Conservation (phyloP, 2,888 invertebrate species). For the Eilema griseolum region DNA sequence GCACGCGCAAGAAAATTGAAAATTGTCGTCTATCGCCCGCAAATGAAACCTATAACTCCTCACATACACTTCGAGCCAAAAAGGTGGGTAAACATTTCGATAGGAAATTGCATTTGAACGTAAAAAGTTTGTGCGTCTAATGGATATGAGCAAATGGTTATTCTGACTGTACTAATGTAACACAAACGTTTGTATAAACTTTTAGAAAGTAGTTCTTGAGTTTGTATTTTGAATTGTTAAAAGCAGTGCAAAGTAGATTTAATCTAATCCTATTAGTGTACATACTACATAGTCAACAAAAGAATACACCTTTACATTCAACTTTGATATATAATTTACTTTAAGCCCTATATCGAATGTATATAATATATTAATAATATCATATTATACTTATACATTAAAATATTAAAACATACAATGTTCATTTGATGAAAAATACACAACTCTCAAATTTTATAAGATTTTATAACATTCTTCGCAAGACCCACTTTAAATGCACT, state of each 20-base stretch:
- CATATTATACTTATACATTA: not conserved
- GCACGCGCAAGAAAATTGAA: slow-evolving; percentile 88
- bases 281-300: too few species aligned
- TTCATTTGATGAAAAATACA: slow-evolving; percentile 14
- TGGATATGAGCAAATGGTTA: slow-evolving; percentile 35
- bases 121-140: slow-evolving; percentile 37
- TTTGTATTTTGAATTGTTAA: not conserved
- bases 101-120: slow-evolving; percentile 47
- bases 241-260: not conserved
- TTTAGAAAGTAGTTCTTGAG: not conserved
- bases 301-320: too few species aligned
- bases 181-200: not conserved
- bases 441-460: slow-evolving; percentile 39
- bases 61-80: slow-evolving; percentile 73
- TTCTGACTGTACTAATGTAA: slow-evolving; percentile 11
- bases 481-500: slow-evolving; percentile 58
- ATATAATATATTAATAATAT: too few species aligned
- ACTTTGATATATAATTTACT: too few species aligned
- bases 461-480: slow-evolving; percentile 25
- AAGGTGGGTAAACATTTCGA: slow-evolving; percentile 53
- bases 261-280: not conserved
- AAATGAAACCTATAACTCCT: slow-evolving; percentile 87
- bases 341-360: too few species aligned
- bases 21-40: slow-evolving; percentile 87
- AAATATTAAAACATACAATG: not conserved